Percentiles rank a stretch among this genome's conserved stretches.
These are phyloP conservation scores for Mormoops blainvillei DNA, from an alignment of 2,113 vertebrate species.

Conservation along the genomic window DNA sequence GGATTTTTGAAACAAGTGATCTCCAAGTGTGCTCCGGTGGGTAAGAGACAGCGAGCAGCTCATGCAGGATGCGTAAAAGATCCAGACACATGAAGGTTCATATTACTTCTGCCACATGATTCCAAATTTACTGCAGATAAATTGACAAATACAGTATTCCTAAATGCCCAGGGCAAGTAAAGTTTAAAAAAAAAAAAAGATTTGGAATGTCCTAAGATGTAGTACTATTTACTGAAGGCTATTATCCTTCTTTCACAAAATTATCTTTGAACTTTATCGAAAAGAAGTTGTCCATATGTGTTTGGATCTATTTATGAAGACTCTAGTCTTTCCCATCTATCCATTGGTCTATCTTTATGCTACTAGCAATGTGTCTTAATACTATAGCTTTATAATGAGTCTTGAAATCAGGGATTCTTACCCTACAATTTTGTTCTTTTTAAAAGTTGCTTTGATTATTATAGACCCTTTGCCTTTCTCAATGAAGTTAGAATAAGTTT, in stretches of 20 bases:
- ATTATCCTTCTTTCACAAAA: neutral
- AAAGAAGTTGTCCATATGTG: neutral
- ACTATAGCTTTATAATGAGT: too few species aligned
- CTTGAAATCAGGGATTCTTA: too few species aligned
- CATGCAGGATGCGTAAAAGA: neutral
- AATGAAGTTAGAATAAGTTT: neutral
- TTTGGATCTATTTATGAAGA: neutral
- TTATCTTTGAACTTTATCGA: neutral
- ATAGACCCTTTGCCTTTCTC: neutral
- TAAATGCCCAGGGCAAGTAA: neutral
- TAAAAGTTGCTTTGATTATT: too few species aligned
- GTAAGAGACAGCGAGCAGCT: neutral
- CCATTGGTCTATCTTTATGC: neutral
- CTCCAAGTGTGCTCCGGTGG: neutral
- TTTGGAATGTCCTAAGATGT: neutral
- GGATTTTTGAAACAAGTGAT: neutral
- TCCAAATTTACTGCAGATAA: neutral
- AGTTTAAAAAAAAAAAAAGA: neutral
- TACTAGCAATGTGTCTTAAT: neutral
- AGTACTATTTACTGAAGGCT: neutral
- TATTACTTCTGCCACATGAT: neutral
- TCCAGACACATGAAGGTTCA: neutral
- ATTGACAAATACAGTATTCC: neutral
- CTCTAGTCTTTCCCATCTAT: neutral
- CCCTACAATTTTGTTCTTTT: too few species aligned